Evolutionary conservation across 2,113 vertebrate genomes (phyloP).

Genomic region (Tautogolabrus adspersus): DNA sequence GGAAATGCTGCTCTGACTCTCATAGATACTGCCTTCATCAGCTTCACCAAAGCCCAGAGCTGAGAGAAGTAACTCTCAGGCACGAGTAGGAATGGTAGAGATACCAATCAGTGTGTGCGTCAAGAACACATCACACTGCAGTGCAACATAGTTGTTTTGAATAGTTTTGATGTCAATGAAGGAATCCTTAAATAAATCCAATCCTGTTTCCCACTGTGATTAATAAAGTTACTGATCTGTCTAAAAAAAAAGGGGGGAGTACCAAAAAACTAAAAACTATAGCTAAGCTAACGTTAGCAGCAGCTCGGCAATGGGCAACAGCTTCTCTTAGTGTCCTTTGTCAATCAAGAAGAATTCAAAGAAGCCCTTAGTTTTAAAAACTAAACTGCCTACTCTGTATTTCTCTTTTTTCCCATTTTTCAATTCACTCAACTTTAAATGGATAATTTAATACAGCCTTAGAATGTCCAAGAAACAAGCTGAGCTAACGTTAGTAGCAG

Average conservation of each 20-base stretch:
- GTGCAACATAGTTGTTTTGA: too few relatives aligned
- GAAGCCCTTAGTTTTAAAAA: neutral
- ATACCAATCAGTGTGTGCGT: neutral
- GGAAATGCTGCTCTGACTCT: slow-evolving; percentile 67
- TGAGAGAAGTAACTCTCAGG: slow-evolving; percentile 40
- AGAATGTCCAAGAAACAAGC: neutral
- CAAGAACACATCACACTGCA: too few relatives aligned
- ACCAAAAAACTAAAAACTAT: neutral
- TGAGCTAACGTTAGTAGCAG: too few relatives aligned
- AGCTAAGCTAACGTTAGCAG: neutral
- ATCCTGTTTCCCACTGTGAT: too few relatives aligned
- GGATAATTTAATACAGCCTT: too few relatives aligned
- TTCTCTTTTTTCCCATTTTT: neutral
- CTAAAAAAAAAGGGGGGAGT: neutral
- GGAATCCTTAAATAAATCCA: too few relatives aligned
- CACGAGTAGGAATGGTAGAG: neutral
- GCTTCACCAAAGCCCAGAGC: slow-evolving; percentile 50
- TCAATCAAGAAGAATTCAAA: neutral
- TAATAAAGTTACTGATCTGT: too few relatives aligned
- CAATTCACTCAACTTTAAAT: too few relatives aligned
- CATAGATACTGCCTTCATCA: slow-evolving; percentile 76
- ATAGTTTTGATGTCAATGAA: too few relatives aligned
- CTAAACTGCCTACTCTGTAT: neutral
- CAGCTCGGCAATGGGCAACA: too few relatives aligned
- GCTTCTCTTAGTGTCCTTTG: too few relatives aligned